These are phyloP conservation scores for Mellivora capensis DNA, from an alignment of 2,113 vertebrate genomes.

Conservation along the genomic window DNA sequence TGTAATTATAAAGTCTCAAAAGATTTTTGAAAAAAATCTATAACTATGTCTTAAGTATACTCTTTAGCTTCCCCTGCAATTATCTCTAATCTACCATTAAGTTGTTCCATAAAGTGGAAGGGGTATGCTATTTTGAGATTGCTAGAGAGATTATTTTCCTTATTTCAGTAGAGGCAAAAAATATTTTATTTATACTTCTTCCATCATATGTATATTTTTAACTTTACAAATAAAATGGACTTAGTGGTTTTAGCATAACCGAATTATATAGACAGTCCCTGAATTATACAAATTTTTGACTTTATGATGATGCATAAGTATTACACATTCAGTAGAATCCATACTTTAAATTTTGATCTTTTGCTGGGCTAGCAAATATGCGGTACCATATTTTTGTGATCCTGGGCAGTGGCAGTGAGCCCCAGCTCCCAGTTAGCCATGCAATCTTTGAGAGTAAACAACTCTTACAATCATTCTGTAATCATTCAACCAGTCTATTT, in stretches of 20 bases:
- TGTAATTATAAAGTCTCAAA: conserved; percentile 4
- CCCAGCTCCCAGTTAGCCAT: background rate
- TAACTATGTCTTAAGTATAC: background rate
- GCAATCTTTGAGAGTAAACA: background rate
- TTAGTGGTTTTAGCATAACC: background rate
- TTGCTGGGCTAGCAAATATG: background rate
- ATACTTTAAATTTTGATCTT: background rate
- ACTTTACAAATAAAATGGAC: conserved; percentile 5
- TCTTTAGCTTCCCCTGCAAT: background rate
- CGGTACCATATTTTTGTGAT: background rate
- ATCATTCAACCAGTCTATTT: background rate
- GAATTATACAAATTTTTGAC: background rate
- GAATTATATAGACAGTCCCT: background rate
- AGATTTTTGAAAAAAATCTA: background rate
- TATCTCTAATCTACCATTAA: background rate
- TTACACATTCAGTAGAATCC: background rate
- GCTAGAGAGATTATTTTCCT: background rate
- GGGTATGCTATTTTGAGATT: background rate
- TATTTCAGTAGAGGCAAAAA: background rate
- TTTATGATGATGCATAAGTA: background rate
- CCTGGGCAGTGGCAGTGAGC: background rate
- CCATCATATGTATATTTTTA: background rate
- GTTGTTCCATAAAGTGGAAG: background rate
- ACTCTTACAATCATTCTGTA: background rate
- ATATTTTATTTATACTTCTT: background rate